phyloP scores from a whole-genome alignment of 2,888 invertebrate species.

The Hyposoter dolosus region DNA sequence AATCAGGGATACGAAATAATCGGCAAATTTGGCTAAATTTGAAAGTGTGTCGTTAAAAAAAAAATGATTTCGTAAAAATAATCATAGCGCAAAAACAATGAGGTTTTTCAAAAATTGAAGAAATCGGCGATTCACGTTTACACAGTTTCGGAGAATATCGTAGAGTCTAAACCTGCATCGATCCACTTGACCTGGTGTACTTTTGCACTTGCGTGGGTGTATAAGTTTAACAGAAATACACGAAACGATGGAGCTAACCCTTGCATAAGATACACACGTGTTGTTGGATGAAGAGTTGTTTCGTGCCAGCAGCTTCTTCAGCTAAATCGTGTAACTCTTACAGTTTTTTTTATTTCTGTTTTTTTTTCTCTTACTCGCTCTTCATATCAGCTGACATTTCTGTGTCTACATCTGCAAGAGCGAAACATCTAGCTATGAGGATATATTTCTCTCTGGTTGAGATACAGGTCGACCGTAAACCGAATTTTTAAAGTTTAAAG shows the following conservation, averaged over 20 bases:
- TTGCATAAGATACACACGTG: conserved; percentile 30
- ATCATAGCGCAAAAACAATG: not conserved
- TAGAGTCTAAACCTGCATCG: conserved; percentile 77
- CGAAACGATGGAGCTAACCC: conserved; percentile 36
- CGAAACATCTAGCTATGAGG: not conserved
- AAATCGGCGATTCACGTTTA: not conserved
- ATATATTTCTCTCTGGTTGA: conserved; percentile 43
- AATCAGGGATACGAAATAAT: not conserved
- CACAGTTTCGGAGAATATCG: conserved; percentile 62
- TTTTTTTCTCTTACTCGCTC: conserved; percentile 18
- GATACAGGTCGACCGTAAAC: not conserved
- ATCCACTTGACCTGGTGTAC: conserved; percentile 81
- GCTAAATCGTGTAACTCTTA: conserved; percentile 60
- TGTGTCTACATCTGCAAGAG: not conserved
- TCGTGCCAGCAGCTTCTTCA: conserved; percentile 68
- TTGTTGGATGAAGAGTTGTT: conserved; percentile 55
- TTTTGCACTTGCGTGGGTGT: conserved; percentile 43
- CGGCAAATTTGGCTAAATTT: not conserved
- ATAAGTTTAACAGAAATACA: conserved; percentile 38
- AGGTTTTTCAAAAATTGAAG: not conserved
- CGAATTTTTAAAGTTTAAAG: not conserved
- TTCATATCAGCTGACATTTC: conserved; percentile 16
- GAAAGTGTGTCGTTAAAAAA: not conserved
- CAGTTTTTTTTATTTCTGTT: conserved; percentile 2
- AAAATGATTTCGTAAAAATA: not conserved